These are phyloP conservation scores for Melinaea menophilus DNA, from an alignment of 2,888 invertebrate genomes.

Conservation along the genomic window DNA sequence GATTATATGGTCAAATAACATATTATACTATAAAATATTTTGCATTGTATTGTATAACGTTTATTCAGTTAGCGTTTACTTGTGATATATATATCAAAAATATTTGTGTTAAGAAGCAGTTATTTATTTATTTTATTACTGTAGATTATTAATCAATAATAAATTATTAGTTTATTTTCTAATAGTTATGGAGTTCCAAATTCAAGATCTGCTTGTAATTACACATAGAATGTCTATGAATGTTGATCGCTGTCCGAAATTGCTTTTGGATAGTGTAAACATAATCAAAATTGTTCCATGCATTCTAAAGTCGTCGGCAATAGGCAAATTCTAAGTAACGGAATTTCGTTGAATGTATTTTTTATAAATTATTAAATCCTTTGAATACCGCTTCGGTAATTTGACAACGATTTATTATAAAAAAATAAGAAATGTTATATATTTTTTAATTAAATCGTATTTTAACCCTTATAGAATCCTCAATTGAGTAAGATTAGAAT, in stretches of 20 bases:
- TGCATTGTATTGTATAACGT: not conserved
- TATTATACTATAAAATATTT: not conserved
- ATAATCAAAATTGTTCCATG: slow-evolving; percentile 22
- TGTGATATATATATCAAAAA: not conserved
- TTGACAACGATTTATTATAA: no score
- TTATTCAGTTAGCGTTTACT: slow-evolving; percentile 1
- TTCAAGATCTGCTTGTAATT: slow-evolving; percentile 12
- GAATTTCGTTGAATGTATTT: no score
- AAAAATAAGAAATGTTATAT: no score
- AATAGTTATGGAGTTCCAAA: not conserved
- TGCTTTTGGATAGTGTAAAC: slow-evolving; percentile 23
- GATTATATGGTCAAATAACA: not conserved
- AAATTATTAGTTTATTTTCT: not conserved
- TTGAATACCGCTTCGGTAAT: no score
- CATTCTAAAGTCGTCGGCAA: slow-evolving; percentile 16
- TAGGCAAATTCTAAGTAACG: no score
- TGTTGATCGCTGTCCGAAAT: slow-evolving; percentile 21
- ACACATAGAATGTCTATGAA: slow-evolving; percentile 13
- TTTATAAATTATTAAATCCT: no score
- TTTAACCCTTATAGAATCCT: no score
- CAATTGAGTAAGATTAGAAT: no score
- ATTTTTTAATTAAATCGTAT: no score
- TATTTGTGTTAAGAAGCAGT: no score
- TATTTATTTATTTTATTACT: no score
- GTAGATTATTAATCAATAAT: not conserved